Evolutionary conservation across 2,113 vertebrate species (phyloP).

Genomic region (Tringa solitaria): DNA sequence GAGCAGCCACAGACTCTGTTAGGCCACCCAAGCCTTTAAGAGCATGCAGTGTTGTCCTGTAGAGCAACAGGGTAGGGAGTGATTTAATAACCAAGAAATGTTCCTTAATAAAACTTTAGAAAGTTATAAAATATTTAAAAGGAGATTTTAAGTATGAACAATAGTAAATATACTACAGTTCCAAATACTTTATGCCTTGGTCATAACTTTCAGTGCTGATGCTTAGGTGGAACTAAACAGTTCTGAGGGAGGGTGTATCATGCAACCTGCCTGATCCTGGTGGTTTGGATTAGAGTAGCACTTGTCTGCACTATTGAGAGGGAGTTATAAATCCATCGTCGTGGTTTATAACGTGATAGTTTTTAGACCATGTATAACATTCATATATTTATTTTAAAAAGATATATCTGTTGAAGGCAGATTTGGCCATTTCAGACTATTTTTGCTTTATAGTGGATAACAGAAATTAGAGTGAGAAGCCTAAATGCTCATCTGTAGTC

Average conservation of each 20-base stretch:
- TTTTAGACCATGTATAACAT: neutral
- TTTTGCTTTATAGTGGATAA: neutral
- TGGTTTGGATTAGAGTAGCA: neutral
- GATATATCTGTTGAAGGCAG: neutral
- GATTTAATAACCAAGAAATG: constrained; percentile 15
- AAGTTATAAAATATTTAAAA: constrained; percentile 15
- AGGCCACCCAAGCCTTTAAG: constrained; percentile 36
- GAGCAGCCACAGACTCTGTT: neutral
- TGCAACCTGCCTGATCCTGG: neutral
- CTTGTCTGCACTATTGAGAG: neutral
- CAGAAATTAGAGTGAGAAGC: neutral
- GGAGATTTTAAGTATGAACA: neutral
- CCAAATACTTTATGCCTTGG: neutral
- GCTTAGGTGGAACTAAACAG: neutral
- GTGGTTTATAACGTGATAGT: neutral
- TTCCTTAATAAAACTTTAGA: constrained; percentile 30
- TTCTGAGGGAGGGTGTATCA: neutral
- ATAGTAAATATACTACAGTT: neutral
- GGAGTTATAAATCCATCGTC: neutral
- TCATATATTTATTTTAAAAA: neutral
- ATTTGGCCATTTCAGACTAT: neutral
- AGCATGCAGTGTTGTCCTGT: neutral
- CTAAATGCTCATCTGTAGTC: neutral
- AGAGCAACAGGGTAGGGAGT: neutral
- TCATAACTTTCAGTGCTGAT: neutral